Evolutionary conservation across 2,113 vertebrate species (phyloP), one percentile per base, ranked within the genome.

Genomic region (Larimichthys polyactis): DNA sequence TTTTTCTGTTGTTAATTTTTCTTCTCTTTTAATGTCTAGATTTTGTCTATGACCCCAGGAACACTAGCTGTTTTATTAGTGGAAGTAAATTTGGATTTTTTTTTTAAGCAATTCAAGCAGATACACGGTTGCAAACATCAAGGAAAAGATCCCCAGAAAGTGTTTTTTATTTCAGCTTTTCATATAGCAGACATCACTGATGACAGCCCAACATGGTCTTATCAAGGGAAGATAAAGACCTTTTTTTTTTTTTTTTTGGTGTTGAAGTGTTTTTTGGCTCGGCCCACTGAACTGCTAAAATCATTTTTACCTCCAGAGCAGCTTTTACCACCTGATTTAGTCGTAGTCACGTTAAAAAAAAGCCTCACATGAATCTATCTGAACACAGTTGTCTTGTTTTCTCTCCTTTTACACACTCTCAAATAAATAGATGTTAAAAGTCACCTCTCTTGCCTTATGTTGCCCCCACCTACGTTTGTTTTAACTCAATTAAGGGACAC

Each of bases 281-380:
- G 6, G 16, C 9, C 36, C 57, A 55, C n/a, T 22, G 51, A 29
- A 3, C n/a, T 12, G 36, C 10, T n/a, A n/a, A 65, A 68, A 71
- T 62, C 8, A 46, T 83, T 81, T 69, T 9, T n/a, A 54, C 54
- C 70, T 66, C 66, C 70, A 84, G 66, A 87, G 82, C 75, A 82
- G 57, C 83, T 70, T 74, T 49, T 57, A 64, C 46, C 82, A 46
- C 65, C 72, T 69, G 17, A 67, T 67, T 55, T 17, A 72, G 48
- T 5, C 32, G 3, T 16, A 62, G 11, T 73, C 19, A 12, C 8
- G 1, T 62, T 65, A 52, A 64, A 66, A 64, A 66, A 63, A 29
- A 14, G 0, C 19, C 64, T 54, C 49, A 19, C 15, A 29, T 20
- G 16, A 51, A 43, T 76, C 46, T 62, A 52, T 54, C 54, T 64